Base-by-base conservation (phyloP, 2,888 invertebrate genomes). In the Nectonema munidae region DNA sequence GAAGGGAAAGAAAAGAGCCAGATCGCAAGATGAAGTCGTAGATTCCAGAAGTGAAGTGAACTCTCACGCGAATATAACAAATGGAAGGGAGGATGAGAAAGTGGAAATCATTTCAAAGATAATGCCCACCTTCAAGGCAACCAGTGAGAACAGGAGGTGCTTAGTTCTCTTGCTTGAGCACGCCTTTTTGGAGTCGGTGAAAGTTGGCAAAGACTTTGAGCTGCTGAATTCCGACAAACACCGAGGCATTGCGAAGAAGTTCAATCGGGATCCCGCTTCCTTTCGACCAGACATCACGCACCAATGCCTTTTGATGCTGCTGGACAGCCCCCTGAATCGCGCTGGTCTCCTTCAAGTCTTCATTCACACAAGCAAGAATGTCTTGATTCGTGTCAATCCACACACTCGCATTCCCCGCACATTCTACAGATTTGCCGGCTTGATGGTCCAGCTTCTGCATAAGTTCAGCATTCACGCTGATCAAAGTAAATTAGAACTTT, bases 231-330 rank as follows among this genome's bases (percentile, higher is more conserved):
- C 77, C 55, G 86, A 89, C 54, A 79, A 81, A 50, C 86, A 89
- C 55, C 64, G 65, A 17, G 61, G 66, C 45, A 69, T 79, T 43
- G 61, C 83, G 45, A 68, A 70, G 45, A 81, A 73, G 52, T 69
- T 72, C 52, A 70, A 73, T 46, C 63, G 76, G 42, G 75, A 81
- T 48, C 70, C 73, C 1, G 71, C 75, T 0, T 65, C 71, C 2
- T 79, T 76, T 49, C 63, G 95, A 20, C 95, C 95, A 0, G 95
- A 99, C 50, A 95, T 99, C 43, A 68, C 76, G 1, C 89, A 99
- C 40, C 45, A 63, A 56, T 89, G 86, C 52, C 61, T 99, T 13
- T 60, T 95, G 1, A 95, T 89, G 83, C 61, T 95, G 35, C 68
- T 89, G 61, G 89, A 99, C 54, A 83, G 83, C 43, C 95, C 95